Base-by-base conservation (phyloP, 2,888 invertebrate genomes). In the Campoletis raptor region DNA sequence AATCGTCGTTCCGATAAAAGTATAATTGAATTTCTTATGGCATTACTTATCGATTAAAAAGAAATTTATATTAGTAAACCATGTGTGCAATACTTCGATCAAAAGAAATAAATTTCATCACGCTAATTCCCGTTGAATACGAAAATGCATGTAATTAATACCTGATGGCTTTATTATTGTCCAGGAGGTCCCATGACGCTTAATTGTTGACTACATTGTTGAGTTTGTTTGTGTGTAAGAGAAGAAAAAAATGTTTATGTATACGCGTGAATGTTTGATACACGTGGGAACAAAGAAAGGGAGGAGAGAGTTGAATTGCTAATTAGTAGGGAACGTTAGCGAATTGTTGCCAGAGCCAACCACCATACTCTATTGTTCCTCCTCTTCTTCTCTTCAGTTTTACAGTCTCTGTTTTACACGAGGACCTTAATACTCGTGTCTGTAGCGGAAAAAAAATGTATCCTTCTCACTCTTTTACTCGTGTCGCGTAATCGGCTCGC, bases 231-330 rank as follows among this genome's bases (percentile, higher is more conserved):
- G 40, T 52, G 12, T 42, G 8, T 24, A 61, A 45, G 24, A 69
- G 37, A 45, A 48, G 52, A 52, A 57, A 82, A 76, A 82, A 76
- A 77, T 48, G n/a, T 21, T 45, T 6, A 21, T 57, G 48, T 45
- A 78, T n/a, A 66, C 80, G 57, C 73, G 76, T 54, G 74, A 76
- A 69, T 8, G 84, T 86, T 86, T 81, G 77, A 70, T 82, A 78
- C 81, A 78, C 81, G 81, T 52, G 81, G 77, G 74, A 87, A 87
- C 81, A 82, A 86, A 81, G 85, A 87, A 87, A 85, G 85, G 86
- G 84, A 87, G 81, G 86, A 86, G 86, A 87, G 86, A 87, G 85
- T 85, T 87, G 86, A 87, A 87, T 87, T 64, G 85, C 85, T 84
- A 87, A 87, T 87, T 87, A 87, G 79, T 70, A 72, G 86, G 81